Evolutionary conservation across 1,140 invertebrate genomes (phyloP), one percentile per base, ranked within the genome.

Genomic region (Triops cancriformis): DNA sequence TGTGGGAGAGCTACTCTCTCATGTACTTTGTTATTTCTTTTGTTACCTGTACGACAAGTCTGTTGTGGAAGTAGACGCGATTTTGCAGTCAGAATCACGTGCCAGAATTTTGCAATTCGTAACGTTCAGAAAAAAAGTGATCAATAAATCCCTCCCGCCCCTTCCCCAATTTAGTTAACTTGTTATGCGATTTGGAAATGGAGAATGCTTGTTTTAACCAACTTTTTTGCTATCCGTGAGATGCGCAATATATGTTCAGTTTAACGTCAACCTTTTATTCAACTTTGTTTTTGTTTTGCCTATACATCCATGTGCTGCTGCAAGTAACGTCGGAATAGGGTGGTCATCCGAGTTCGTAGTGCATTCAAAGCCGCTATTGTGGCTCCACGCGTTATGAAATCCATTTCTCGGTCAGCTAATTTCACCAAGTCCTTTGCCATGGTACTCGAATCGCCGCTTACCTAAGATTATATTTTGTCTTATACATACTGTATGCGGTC

Each of bases 391-490:
- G 51, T 64, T 14, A 64, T 64, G 18, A 64, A 64, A 23, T 64
- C 51, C 51, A 64, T 64, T 64, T 64, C 51, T 23, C 51, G 51
- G 23, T 64, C 51, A 6, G 14, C 51, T 14, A 64, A 23, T 64
- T 64, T 64, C 51, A 64, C 51, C 51, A 64, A 64, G 51, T 64
- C 51, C 51, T 64, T 64, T 14, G 51, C 51, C 51, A 64, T 64
- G 6, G 51, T 64, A 64, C 51, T 64, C 6, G 51, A 64, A 23
- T 64, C 51, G 51, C 51, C n/a, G 23, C 23, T 23, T 23, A 11
- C 23, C 51, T 64, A 64, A 64, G 18, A 37, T 4, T 37, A 37
- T 2, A 37, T 37, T 37, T 37, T 7, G 2, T 37, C 31, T 4
- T 7, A 7, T 37, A 37, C 7, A 37, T 37, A 37, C 2, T 37